Evolutionary conservation across 2,888 invertebrate genomes (phyloP).

Genomic region (Emmelina monodactyla): DNA sequence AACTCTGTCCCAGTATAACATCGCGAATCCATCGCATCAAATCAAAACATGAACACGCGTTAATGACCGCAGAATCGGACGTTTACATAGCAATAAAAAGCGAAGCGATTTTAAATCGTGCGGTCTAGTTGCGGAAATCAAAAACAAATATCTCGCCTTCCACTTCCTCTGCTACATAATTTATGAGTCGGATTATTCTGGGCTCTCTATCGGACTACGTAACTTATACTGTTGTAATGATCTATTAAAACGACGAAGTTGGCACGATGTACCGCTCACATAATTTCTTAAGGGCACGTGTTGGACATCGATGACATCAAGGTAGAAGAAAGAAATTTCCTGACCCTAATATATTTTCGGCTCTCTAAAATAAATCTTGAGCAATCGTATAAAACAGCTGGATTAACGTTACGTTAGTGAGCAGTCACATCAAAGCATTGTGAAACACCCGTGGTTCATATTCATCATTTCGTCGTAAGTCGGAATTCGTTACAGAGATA

Average conservation of each 20-base stretch:
- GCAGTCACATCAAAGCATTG: too few species aligned
- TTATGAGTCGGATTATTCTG: slow-evolving; percentile 35
- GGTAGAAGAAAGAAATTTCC: slow-evolving; percentile 10
- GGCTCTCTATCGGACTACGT: slow-evolving; percentile 28
- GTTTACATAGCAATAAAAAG: slow-evolving; percentile 14
- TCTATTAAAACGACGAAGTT: slow-evolving; percentile 41
- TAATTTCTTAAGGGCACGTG: slow-evolving; percentile 39
- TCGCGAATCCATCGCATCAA: slow-evolving; percentile 1
- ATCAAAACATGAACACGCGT: not conserved
- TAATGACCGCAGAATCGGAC: not conserved
- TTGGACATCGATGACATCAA: slow-evolving; percentile 18
- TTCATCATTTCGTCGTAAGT: too few species aligned
- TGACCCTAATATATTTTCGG: too few species aligned
- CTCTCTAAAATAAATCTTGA: too few species aligned
- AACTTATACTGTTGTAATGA: slow-evolving; percentile 36
- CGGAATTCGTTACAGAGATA: too few species aligned
- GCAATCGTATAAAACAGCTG: too few species aligned
- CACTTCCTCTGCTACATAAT: slow-evolving; percentile 32
- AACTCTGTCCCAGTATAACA: not conserved
- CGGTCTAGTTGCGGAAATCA: slow-evolving; percentile 23
- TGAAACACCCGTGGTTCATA: too few species aligned
- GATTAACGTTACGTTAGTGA: too few species aligned
- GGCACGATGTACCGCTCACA: slow-evolving; percentile 30
- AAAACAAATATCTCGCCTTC: slow-evolving; percentile 25
- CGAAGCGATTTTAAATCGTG: slow-evolving; percentile 18